Percentiles rank a stretch among this genome's conserved stretches.
phyloP scores from a whole-genome alignment of 2,888 invertebrate genomes.

The Platycnemis pennipes region DNA sequence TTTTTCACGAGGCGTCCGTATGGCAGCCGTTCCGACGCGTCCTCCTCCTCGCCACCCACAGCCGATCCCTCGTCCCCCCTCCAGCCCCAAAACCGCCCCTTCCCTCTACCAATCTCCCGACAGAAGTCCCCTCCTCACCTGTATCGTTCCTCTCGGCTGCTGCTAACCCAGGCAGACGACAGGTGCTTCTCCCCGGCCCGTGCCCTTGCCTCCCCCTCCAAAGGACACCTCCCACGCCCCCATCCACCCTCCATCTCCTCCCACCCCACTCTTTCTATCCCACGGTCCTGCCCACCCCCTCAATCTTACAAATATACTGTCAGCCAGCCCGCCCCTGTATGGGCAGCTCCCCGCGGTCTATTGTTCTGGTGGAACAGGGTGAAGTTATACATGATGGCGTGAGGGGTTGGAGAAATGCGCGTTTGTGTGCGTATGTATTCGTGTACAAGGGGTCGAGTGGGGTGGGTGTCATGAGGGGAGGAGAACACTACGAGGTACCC shows the following conservation, averaged over 20 bases:
- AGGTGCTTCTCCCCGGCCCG: constrained; percentile 25
- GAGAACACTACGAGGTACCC: not conserved
- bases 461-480: not conserved
- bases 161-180: constrained; percentile 65
- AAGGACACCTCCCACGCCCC: not conserved
- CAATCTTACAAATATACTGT: not conserved
- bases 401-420: not conserved
- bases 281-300: not conserved
- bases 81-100: not conserved
- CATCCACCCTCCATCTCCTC: not conserved
- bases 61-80: not conserved
- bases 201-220: not conserved
- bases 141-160: constrained; percentile 53
- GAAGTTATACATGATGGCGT: not conserved
- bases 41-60: not conserved
- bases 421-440: not conserved
- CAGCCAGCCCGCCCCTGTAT: too few species aligned
- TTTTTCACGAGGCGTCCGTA: constrained; percentile 19
- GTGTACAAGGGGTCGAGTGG: not conserved
- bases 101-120: not conserved
- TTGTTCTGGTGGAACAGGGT: constrained; percentile 42
- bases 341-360: not conserved
- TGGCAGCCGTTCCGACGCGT: not conserved
- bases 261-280: not conserved
- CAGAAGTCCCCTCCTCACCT: not conserved